Base-by-base conservation (phyloP, 2,888 invertebrate species). In the Heliothis peltigera region DNA sequence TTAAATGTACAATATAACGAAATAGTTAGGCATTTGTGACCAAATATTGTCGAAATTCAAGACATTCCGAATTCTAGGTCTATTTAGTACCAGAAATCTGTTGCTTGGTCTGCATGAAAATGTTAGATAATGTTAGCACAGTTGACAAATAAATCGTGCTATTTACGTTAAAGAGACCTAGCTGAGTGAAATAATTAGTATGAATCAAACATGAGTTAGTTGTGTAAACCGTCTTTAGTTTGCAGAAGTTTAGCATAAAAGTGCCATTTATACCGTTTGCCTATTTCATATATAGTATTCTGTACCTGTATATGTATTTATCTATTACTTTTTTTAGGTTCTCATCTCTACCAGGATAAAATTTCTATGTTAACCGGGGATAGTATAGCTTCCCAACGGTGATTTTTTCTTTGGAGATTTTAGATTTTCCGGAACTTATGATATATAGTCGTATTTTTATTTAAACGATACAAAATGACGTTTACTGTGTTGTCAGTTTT, bases 41-140 rank as follows among this genome's bases (percentile, higher is more conserved):
- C 56, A 47, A 19, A 51, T 17, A 39, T 47, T 73, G 21, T 42
- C 22, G 57, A 52, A 47, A 75, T 61, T 58, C 43, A 44, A 72
- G 43, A 35, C 49, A 6, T 7, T 48, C 15, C 12, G 46, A 66
- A 68, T 68, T 79, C 58, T 68, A 58, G 32, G 17, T 58, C 28
- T 54, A 61, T 61, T 52, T 49, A 46, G 6, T 12, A 59, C 32
- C 32, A 47, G 47, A 62, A 73, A 64, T 52, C 46, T 22, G 59
- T 64, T 44, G 47, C 60, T 58, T 65, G 28, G 39, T 67, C 59
- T 77, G 74, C 69, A 77, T 77, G 48, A 49, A 46, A 80, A 80
- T 73, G 70, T 48, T 22, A 10, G 59, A 43, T 47, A 70, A 69
- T 69, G 54, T 15, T 28, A 21, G 18, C 15, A 10, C n/a, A 8